Base-by-base conservation (phyloP, 2,113 vertebrate species). In the Oncorhynchus tshawytscha region DNA sequence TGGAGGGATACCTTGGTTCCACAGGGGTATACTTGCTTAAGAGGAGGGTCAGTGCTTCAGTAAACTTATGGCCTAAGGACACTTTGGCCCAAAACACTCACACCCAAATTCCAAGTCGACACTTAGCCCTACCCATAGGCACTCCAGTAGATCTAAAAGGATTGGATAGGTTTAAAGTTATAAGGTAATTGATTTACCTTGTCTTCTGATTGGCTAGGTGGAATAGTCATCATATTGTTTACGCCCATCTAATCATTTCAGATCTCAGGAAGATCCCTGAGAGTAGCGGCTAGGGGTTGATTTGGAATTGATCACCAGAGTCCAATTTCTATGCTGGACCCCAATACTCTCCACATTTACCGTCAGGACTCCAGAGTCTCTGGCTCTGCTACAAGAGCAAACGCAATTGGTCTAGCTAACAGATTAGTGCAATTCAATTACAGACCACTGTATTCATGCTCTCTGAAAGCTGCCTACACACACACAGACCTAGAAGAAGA, bases 351-450 rank as follows among this genome's bases (percentile, higher is more conserved):
- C 5, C 12, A n/a, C 34, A 74, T 51, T 25, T 49, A 80, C 75
- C 77, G 70, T 22, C 73, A 70, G 73, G 60, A 16, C 72, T 70
- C 72, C 48, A 70, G 78, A 67, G 72, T n/a, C 39, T 70, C 72
- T 66, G 75, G 69, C 81, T 82, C 18, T 74, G 66, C 78, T 74
- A 72, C 78, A 78, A 12, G 59, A 76, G 85, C 86, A 3, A 85
- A 83, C 83, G 67, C 79, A 77, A 67, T 84, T 76, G 89, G 86
- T 84, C 82, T 72, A 78, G 76, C 77, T 84, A 87, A 91, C 80
- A 87, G 90, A 90, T 88, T 92, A 92, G 91, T 92, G 91, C 91
- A 92, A 92, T 91, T 89, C 81, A 86, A 90, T 74, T 78, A 84
- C 86, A 90, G 89, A 90, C 74, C 88, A 89, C 83, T 57, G 69